phyloP scores from a whole-genome alignment of 2,888 invertebrate genomes.

The Xylota sylvarum region DNA sequence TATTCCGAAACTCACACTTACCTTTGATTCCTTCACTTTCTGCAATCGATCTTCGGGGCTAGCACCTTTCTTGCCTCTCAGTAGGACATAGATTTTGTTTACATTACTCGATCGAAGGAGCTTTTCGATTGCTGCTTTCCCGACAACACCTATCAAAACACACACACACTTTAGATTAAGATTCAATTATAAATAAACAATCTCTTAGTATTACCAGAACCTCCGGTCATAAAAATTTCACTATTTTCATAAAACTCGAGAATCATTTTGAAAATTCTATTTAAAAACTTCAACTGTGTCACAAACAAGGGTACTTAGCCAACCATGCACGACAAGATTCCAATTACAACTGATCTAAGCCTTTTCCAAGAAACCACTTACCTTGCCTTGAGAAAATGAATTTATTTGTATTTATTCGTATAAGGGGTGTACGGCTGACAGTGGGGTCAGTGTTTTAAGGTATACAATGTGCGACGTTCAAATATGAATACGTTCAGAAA shows the following conservation, averaged over 20 bases:
- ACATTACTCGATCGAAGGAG: constrained; percentile 92
- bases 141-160: constrained; percentile 89
- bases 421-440: background rate
- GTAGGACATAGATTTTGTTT: constrained; percentile 90
- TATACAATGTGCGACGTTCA: background rate
- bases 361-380: background rate
- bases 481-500: background rate
- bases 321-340: background rate
- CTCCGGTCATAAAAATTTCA: constrained; percentile 92
- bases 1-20: constrained; percentile 51
- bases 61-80: constrained; percentile 90
- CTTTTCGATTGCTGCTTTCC: constrained; percentile 95
- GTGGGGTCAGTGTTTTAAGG: background rate
- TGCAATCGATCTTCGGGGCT: constrained; percentile 88
- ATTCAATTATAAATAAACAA: background rate
- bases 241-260: constrained; percentile 89
- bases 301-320: background rate
- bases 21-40: constrained; percentile 85
- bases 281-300: background rate
- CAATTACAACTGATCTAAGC: background rate
- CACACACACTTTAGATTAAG: too few species aligned
- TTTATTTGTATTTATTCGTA: too few species aligned
- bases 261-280: constrained; percentile 81
- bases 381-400: background rate
- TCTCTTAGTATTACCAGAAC: constrained; percentile 86